Evolutionary conservation across 2,888 invertebrate species (phyloP), one percentile per base, ranked within the genome.

Genomic region (Melinaea menophilus): DNA sequence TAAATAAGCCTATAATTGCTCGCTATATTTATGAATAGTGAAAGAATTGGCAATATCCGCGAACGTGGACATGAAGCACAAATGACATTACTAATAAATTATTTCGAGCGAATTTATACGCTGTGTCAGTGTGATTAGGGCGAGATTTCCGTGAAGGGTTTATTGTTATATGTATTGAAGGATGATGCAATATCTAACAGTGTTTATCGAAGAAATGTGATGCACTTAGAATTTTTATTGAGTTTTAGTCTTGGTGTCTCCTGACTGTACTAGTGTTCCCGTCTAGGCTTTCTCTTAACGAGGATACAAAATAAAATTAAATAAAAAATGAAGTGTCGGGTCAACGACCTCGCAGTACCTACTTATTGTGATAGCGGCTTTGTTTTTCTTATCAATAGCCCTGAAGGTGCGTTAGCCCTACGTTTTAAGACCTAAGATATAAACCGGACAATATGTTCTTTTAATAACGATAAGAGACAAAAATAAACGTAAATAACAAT

Each of bases 141-240:
- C n/a, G 48, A 57, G 47, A 37, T 60, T 63, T 7, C 60, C 37
- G 54, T 69, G 60, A 13, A 33, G 12, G 3, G 13, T 45, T 61
- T 64, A 57, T 63, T 33, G 9, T 41, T 34, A 56, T 31, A 54
- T 22, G 56, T 31, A 59, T 48, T 35, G 55, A 35, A 56, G 75
- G 75, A 72, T 88, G 86, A 88, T 81, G 88, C 79, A 89, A 88
- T 81, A 75, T 73, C 81, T 85, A 86, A 86, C 84, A 82, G 79
- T 76, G 83, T 79, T 80, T 82, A 86, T 86, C 80, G 83, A 76
- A 83, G 86, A 83, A 84, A 84, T 84, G 81, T 77, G 78, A 81
- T 76, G 85, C 72, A 79, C 64, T 63, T 71, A 67, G 86, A 80
- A 87, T 88, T 86, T 85, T 87, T 82, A 76, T 73, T 68, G 57